Percentiles rank a stretch among this genome's conserved stretches.
Evolutionary conservation across 2,113 vertebrate species (phyloP).

Genomic region (Oreochromis aureus): DNA sequence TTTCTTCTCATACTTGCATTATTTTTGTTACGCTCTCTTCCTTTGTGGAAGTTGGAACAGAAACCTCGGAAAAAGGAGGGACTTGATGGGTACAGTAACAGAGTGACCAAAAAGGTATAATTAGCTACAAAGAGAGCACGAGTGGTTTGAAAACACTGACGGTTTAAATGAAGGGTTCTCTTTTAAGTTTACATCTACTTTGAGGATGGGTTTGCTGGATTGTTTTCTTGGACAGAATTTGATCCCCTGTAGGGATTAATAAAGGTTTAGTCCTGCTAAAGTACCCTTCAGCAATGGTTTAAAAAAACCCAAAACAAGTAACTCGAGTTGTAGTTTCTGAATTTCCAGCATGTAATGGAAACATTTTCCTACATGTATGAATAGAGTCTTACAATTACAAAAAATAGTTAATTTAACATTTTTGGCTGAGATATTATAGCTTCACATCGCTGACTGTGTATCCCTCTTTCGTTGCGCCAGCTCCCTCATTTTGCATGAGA

Average conservation of each 20-base stretch:
- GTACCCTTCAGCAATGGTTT: background rate
- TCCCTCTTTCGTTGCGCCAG: background rate
- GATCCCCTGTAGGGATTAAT: background rate
- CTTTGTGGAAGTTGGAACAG: slow-evolving; percentile 41
- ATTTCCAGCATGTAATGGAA: background rate
- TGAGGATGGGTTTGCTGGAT: background rate
- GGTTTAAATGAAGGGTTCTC: background rate
- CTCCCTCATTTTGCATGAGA: background rate
- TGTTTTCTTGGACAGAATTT: background rate
- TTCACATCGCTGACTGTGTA: background rate
- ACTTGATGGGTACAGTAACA: background rate
- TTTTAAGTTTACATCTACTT: background rate
- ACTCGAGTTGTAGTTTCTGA: background rate
- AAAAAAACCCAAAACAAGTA: background rate
- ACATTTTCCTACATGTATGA: background rate
- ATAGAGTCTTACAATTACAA: background rate
- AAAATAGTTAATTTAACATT: background rate
- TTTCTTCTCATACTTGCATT: slow-evolving; percentile 47
- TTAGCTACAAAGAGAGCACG: background rate
- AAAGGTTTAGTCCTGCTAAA: background rate
- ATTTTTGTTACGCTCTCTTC: slow-evolving; percentile 72
- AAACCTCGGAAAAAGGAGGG: slow-evolving; percentile 7
- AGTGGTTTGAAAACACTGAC: background rate
- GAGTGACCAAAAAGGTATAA: background rate
- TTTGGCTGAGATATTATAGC: background rate